Evolutionary conservation across 2,888 invertebrate genomes (phyloP).

Genomic region (Leucozona laternaria): DNA sequence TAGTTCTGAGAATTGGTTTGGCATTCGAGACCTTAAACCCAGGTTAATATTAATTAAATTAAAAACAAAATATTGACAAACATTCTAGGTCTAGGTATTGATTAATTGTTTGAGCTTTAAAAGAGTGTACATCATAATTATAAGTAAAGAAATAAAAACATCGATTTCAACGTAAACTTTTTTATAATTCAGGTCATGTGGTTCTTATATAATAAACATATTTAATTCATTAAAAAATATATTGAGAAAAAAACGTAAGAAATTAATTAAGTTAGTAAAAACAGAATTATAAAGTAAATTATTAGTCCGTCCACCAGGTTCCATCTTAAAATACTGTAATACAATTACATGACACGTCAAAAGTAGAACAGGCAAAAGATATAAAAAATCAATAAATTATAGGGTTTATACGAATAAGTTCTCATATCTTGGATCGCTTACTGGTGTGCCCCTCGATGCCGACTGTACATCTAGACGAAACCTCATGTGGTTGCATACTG

Average conservation of each 20-base stretch:
- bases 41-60: too few species aligned
- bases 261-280: conserved; percentile 64
- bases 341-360: conserved; percentile 51
- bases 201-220: conserved; percentile 50
- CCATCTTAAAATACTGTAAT: conserved; percentile 64
- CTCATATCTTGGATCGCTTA: conserved; percentile 82
- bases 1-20: too few species aligned
- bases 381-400: conserved; percentile 53
- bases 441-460: conserved; percentile 83
- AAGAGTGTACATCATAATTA: too few species aligned
- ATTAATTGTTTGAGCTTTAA: too few species aligned
- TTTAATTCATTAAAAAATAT: conserved; percentile 61
- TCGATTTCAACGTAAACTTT: conserved; percentile 37
- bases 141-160: background rate
- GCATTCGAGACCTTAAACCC: too few species aligned
- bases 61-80: too few species aligned
- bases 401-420: conserved; percentile 34
- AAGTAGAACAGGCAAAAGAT: conserved; percentile 29
- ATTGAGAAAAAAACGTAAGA: conserved; percentile 41
- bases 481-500: conserved; percentile 79
- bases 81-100: too few species aligned
- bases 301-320: conserved; percentile 56
- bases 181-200: conserved; percentile 71
- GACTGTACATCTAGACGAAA: conserved; percentile 82
- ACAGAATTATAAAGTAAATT: conserved; percentile 21